Base-by-base conservation (phyloP, 2,888 invertebrate species). In the Brachyptera risi region DNA sequence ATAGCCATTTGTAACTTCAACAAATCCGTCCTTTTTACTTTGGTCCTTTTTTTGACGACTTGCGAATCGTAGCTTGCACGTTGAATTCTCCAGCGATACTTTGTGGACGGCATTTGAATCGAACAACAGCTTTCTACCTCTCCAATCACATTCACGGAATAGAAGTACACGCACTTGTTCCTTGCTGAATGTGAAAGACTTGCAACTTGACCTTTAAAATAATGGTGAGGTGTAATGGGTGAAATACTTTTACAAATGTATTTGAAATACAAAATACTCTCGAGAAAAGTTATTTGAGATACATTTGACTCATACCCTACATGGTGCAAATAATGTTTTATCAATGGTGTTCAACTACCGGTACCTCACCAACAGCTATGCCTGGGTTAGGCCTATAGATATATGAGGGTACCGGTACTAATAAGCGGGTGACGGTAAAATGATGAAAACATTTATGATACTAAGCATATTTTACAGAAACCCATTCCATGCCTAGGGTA, bases 141-240 rank as follows among this genome's bases (percentile, higher is more conserved):
- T 81, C 75, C 86, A 85, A 72, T 93, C 92, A 74, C 91, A 90
- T 79, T 94, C 94, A 72, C 87, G 84, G 76, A 89, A 92, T 66
- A 94, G 79, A 71, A 94, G 80, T 69, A 94, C 81, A 68, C 93
- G 82, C 63, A 94, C 85, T 79, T 89, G 87, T 73, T 86, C 83
- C 67, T 81, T 80, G 50, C 63, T 63, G 42, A 69, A 65, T 70
- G 81, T 83, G 77, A 88, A 86, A 69, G 83, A 81, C 74, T 80
- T 80, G 70, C 78, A 79, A 70, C 71, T 74, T 67, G 61, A 73
- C 73, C 61, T 65, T n/a, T 65, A 67, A 66, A 63, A 65, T 61
- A 59, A 19, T 19, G 2, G n/a, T 24, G 27, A n/a, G n/a, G n/a
- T n/a, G n/a, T n/a, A n/a, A n/a, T n/a, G n/a, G n/a, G n/a, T n/a